Evolutionary conservation across 2,888 invertebrate species (phyloP).

Genomic region (Meghimatium bilineatum): DNA sequence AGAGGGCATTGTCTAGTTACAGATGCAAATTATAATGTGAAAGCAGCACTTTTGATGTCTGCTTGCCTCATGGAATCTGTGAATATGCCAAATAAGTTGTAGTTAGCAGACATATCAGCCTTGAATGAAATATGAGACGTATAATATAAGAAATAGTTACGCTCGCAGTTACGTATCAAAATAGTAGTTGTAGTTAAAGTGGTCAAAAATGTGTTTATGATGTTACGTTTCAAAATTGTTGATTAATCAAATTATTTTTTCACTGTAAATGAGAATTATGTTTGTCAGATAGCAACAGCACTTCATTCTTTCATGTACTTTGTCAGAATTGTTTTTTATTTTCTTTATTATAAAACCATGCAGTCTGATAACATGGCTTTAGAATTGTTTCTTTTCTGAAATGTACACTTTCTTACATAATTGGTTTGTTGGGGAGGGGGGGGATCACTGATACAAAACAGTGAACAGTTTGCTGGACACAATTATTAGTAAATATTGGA

Average conservation of each 20-base stretch:
- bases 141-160: not conserved
- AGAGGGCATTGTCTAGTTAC: not conserved
- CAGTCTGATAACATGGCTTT: not conserved
- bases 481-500: too few species aligned
- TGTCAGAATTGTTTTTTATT: not conserved
- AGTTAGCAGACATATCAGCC: not conserved
- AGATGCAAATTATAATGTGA: not conserved
- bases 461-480: not conserved
- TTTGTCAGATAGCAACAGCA: not conserved
- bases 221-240: not conserved
- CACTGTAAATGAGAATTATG: constrained; percentile 3
- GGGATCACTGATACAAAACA: not conserved
- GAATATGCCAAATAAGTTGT: not conserved
- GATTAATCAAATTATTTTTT: not conserved
- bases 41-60: not conserved
- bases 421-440: not conserved
- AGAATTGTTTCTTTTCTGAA: not conserved
- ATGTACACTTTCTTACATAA: not conserved
- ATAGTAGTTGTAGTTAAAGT: not conserved
- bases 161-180: not conserved
- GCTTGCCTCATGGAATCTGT: not conserved
- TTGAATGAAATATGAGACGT: not conserved
- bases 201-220: too few species aligned
- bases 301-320: not conserved
- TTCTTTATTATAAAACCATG: too few species aligned